Percentiles rank a stretch among this genome's conserved stretches.
Conservation (phyloP, 2,888 invertebrate genomes). For the Thecophora atra region DNA sequence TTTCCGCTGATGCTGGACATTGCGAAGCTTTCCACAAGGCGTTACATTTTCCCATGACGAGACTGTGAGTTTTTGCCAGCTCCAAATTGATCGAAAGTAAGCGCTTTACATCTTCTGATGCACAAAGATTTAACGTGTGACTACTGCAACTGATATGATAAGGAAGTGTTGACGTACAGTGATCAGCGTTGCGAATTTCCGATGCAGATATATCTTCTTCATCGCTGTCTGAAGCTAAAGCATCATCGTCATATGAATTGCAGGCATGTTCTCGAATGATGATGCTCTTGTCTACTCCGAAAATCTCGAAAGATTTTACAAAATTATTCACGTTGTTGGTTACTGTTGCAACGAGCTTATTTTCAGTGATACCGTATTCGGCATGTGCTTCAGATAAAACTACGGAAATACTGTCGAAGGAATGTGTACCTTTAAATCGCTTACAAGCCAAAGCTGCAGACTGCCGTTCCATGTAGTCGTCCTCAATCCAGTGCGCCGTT, state of each 20-base stretch:
- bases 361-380: constrained; percentile 3
- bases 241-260: not conserved
- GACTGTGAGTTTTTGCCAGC: not conserved
- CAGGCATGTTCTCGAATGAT: not conserved
- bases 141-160: not conserved
- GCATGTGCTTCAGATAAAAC: too few relatives aligned
- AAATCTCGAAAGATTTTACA: constrained; percentile 2
- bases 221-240: not conserved
- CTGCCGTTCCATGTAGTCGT: too few relatives aligned
- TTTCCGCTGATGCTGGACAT: not conserved
- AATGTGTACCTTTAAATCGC: too few relatives aligned
- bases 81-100: not conserved
- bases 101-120: not conserved
- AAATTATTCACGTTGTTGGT: constrained; percentile 1
- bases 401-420: too few relatives aligned
- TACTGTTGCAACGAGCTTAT: not conserved
- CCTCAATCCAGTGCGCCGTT: too few relatives aligned
- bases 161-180: not conserved
- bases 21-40: constrained; percentile 2
- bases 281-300: constrained; percentile 1
- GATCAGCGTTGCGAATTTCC: not conserved
- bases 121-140: not conserved
- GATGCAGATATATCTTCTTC: constrained; percentile 3
- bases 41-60: not conserved
- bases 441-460: too few relatives aligned